Base-by-base conservation (phyloP, 2,797 vertebrate genomes). In the Sebastes variabilis region DNA sequence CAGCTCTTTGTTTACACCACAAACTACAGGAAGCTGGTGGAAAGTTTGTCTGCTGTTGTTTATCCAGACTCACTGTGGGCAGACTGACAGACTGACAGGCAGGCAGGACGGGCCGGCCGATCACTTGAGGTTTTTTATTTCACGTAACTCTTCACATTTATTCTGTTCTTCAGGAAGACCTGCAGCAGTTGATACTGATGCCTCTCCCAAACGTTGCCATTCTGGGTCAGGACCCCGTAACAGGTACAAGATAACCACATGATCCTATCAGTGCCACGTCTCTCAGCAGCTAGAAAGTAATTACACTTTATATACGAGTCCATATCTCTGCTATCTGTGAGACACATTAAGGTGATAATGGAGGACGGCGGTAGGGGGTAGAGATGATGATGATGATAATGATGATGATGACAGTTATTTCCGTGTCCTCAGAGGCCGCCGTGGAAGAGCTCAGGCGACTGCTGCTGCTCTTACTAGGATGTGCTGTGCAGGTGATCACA, bases 181-280 rank as follows among this genome's bases (percentile, higher is more conserved):
- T 98, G 30, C 97, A 97, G 91, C 96, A 98, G 90, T 85, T 98
- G 90, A 94, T 98, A 85, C 92, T 98, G 88, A 96, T 95, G 83
- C 90, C 96, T 4, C 96, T 97, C 34, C 97, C 97, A 46, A 97
- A 97, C 38, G 91, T 97, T 36, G 95, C 96, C 87, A 95, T 96
- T 46, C 72, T 98, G 93, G 97, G 96, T 30, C 95, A 95, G 80
- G 96, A 98, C 83, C 97, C 97, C 38, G 89, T 97, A 66, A 97
- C 97, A 96, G 97, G 97, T 98, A 93, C 87, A 81, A 87, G 91
- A 93, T 88, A 90, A 87, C 81, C 49, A 25, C 29, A 20, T 54
- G 83, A 87, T 89, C 73, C 68, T 82, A 92, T 93, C 87, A 84
- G 79, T 70, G 80, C 55, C 73, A 11, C 36, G 66, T 87, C 82